Percentiles rank a stretch among this genome's conserved stretches.
Conservation (phyloP, 2,113 vertebrate species). For the Leuciscus idus region DNA sequence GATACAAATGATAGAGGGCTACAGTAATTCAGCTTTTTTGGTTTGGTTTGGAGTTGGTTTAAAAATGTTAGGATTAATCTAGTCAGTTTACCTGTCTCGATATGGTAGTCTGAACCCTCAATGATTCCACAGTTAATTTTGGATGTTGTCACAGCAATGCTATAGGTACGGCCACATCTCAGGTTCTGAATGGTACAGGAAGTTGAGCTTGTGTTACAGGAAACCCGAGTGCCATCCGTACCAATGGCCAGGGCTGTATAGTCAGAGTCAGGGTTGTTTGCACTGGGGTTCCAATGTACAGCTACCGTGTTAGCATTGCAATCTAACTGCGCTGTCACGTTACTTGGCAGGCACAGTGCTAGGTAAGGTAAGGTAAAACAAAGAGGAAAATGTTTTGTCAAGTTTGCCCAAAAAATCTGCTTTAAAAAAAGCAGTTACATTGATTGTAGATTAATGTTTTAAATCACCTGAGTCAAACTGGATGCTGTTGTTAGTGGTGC, state of each 20-base stretch:
- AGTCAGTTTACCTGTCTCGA: conserved; percentile 72
- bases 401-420: neutral
- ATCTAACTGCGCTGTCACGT: conserved; percentile 64
- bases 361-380: neutral
- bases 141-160: conserved; percentile 68
- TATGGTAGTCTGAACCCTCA: conserved; percentile 66
- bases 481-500: conserved; percentile 53
- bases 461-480: conserved; percentile 72
- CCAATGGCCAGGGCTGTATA: conserved; percentile 74
- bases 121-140: conserved; percentile 64
- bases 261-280: neutral
- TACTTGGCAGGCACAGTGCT: conserved; percentile 76
- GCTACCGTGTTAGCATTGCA: conserved; percentile 68
- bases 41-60: neutral
- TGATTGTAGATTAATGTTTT: neutral
- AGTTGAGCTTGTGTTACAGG: conserved; percentile 64
- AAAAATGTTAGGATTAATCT: neutral
- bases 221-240: conserved; percentile 53
- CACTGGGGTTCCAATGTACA: conserved; percentile 69
- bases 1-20: neutral
- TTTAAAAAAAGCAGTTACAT: neutral
- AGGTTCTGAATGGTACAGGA: conserved; percentile 70
- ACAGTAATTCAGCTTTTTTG: neutral
- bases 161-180: conserved; percentile 73
- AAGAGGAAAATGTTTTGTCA: neutral